Evolutionary conservation across 2,797 vertebrate genomes (phyloP).

Genomic region (Tapera naevia): DNA sequence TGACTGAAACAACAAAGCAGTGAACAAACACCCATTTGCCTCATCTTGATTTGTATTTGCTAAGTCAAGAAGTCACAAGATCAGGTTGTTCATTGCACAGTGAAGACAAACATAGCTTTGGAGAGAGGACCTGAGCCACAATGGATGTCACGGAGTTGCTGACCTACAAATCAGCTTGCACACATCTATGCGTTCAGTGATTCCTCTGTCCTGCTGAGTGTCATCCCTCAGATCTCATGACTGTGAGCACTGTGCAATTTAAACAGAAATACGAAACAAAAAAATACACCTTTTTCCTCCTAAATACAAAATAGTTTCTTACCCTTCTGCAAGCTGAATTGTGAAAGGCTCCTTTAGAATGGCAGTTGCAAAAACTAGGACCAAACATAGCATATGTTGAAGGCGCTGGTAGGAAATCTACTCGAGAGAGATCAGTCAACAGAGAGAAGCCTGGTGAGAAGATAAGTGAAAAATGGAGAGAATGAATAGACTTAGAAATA

Average conservation of each 20-base stretch:
- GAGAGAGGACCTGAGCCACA: not conserved
- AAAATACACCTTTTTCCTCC: not conserved
- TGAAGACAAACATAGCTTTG: not conserved
- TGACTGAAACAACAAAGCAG: not conserved
- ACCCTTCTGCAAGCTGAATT: not conserved
- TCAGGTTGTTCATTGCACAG: not conserved
- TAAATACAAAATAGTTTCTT: not conserved
- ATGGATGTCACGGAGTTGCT: not conserved
- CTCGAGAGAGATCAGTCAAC: not conserved
- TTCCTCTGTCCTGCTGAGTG: not conserved
- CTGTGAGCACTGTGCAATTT: not conserved
- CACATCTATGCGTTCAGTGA: not conserved
- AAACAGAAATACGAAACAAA: not conserved
- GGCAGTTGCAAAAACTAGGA: not conserved
- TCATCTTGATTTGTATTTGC: not conserved
- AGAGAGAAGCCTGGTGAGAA: not conserved
- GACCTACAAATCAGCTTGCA: not conserved
- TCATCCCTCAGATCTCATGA: not conserved
- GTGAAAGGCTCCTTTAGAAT: not conserved
- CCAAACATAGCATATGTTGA: not conserved
- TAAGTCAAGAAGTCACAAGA: not conserved
- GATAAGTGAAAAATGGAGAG: not conserved
- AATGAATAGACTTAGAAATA: not conserved
- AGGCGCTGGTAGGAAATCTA: not conserved
- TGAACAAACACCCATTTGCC: not conserved